Percentiles rank a stretch among this genome's conserved stretches.
These are phyloP conservation scores for Eurypyga helias DNA, from an alignment of 2,113 vertebrate genomes.

Conservation along the genomic window DNA sequence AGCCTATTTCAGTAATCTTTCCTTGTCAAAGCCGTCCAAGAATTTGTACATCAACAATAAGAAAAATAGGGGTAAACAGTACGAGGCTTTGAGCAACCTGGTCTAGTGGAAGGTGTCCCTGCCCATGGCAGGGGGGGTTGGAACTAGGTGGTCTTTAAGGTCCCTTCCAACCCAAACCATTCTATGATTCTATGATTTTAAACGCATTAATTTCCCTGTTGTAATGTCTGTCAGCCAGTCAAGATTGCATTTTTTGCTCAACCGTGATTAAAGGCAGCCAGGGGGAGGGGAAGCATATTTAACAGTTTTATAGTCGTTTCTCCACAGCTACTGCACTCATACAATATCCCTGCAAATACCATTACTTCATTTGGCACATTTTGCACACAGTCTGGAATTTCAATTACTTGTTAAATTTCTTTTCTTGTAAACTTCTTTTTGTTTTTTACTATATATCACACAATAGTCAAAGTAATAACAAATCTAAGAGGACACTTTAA, in stretches of 20 bases:
- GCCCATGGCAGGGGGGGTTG: too few species aligned
- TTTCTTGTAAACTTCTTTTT: slow-evolving; percentile 49
- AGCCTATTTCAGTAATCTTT: background rate
- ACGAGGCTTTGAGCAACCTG: too few species aligned
- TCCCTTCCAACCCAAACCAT: too few species aligned
- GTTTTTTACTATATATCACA: slow-evolving; percentile 36
- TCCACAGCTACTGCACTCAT: slow-evolving; percentile 16
- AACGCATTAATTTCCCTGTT: background rate
- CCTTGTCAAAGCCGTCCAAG: background rate
- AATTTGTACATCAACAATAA: background rate
- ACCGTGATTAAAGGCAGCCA: background rate
- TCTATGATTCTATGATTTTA: too few species aligned
- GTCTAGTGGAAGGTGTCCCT: too few species aligned
- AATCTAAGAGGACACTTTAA: slow-evolving; percentile 49
- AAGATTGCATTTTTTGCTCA: slow-evolving; percentile 16
- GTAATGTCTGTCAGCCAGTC: slow-evolving; percentile 3
- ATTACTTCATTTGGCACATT: slow-evolving; percentile 56
- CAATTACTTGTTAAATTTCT: slow-evolving; percentile 44
- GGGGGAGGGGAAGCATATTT: background rate
- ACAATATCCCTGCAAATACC: slow-evolving; percentile 47
- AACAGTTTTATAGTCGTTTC: slow-evolving; percentile 16
- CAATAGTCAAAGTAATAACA: slow-evolving; percentile 48
- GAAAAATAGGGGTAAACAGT: background rate
- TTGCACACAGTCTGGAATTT: slow-evolving; percentile 49
- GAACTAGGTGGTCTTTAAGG: too few species aligned